Percentiles rank a stretch among this genome's conserved stretches.
Conservation (phyloP, 2,888 invertebrate genomes). For the Nephrocerus scutellatus region DNA sequence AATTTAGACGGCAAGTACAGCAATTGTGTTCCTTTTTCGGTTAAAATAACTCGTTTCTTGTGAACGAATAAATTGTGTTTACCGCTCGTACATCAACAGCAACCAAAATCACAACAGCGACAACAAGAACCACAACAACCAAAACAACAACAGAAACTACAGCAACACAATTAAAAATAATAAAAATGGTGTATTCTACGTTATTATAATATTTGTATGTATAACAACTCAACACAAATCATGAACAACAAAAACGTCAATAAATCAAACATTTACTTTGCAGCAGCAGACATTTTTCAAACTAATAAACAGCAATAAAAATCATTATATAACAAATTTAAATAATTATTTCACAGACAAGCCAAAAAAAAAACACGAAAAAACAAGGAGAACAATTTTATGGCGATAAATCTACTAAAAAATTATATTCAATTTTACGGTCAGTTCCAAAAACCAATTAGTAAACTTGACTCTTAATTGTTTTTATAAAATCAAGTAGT, state of each 20-base stretch:
- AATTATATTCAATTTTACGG: constrained; percentile 25
- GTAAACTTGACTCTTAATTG: constrained; percentile 8
- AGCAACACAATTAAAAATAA: constrained; percentile 25
- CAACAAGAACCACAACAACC: constrained; percentile 22
- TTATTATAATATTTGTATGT: constrained; percentile 27
- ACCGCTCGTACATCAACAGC: constrained; percentile 6
- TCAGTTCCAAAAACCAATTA: constrained; percentile 10
- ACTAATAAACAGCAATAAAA: constrained; percentile 34
- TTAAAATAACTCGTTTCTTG: not conserved
- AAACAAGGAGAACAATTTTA: too few species aligned
- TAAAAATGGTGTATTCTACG: constrained; percentile 39
- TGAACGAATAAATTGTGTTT: not conserved
- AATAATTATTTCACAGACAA: constrained; percentile 16
- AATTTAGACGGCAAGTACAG: too few species aligned
- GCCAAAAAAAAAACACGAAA: not conserved
- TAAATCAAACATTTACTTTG: constrained; percentile 17
- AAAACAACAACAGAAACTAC: too few species aligned
- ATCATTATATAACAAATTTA: constrained; percentile 28
- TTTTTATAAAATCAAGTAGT: constrained; percentile 3
- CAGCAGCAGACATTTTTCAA: too few species aligned
- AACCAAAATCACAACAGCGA: constrained; percentile 15
- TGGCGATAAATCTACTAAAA: constrained; percentile 50
- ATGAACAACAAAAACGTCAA: constrained; percentile 39
- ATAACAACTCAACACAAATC: constrained; percentile 17
- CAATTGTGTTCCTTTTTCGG: not conserved